Conservation (phyloP, 2,797 vertebrate genomes). For the Epinephelus awoara region DNA sequence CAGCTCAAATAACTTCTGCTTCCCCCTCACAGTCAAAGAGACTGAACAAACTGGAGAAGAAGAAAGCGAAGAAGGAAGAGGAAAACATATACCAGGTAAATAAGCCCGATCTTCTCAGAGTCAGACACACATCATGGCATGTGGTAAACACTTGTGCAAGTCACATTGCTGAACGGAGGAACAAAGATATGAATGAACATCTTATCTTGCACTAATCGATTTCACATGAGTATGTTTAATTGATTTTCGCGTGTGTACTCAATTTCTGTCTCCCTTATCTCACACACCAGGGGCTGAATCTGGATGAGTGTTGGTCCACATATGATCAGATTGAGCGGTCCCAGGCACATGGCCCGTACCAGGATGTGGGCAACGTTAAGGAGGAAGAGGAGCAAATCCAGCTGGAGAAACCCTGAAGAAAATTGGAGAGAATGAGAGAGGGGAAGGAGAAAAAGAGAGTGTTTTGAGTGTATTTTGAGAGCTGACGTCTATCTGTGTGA, state of each 20-base stretch:
- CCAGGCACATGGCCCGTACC: slow-evolving; percentile 84
- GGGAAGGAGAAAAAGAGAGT: slow-evolving; percentile 8
- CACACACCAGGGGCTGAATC: slow-evolving; percentile 87
- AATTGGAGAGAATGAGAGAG: background rate
- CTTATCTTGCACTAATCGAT: slow-evolving; percentile 18
- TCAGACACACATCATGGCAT: slow-evolving; percentile 6
- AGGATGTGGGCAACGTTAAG: slow-evolving; percentile 86
- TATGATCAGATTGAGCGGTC: slow-evolving; percentile 91
- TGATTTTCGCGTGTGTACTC: slow-evolving; percentile 20
- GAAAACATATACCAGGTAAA: slow-evolving; percentile 89
- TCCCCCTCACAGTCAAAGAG: slow-evolving; percentile 69
- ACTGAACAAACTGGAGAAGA: slow-evolving; percentile 68
- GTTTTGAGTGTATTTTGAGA: slow-evolving; percentile 6
- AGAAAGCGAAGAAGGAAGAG: slow-evolving; percentile 74
- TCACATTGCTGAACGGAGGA: slow-evolving; percentile 1
- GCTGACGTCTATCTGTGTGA: slow-evolving; percentile 11
- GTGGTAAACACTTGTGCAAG: background rate
- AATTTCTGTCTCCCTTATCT: slow-evolving; percentile 13
- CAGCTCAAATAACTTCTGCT: slow-evolving; percentile 33
- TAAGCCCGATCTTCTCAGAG: slow-evolving; percentile 9
- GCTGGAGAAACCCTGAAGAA: slow-evolving; percentile 87
- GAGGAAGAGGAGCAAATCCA: slow-evolving; percentile 82
- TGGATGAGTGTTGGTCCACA: slow-evolving; percentile 88
- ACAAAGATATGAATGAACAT: slow-evolving; percentile 12
- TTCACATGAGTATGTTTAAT: slow-evolving; percentile 1